Evolutionary conservation across 2,113 vertebrate species (phyloP), one percentile per base, ranked within the genome.

Genomic region (Pseudorasbora parva): DNA sequence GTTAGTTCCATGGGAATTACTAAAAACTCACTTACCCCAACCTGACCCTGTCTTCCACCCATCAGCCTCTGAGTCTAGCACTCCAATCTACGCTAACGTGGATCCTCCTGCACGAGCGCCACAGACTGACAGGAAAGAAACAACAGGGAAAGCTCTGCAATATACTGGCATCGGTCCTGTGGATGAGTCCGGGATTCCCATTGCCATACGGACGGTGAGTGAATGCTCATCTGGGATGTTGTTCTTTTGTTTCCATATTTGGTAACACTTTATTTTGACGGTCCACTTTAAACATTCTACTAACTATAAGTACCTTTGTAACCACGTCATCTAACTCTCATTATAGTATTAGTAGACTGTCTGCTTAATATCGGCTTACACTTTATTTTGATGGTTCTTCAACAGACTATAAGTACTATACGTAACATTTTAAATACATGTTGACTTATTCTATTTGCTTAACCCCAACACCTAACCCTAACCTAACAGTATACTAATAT

Each of bases 181-280:
- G 85, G 95, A 97, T 88, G 95, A 97, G 88, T 96, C 95, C 57
- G 95, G 95, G 90, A 95, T 96, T 90, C 94, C 95, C 85, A 95
- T 94, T 5, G 95, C 95, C 87, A 95, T 96, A 89, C 94, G 95
- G 91, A 95, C 95, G 93, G 96, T 97, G 95, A 91, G 96, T 90
- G 17, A 14, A 56, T 45, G 66, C 5, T 8, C 4, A 60, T 57
- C 37, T 4, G 30, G 25, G 30, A 49, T 77, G 4, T 2, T 17
- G 41, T n/a, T 83, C 6, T 5, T 78, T 71, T 82, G 17, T 80
- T 27, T 14, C 33, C 4, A 69, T 69, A 41, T 41, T 69, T 54
- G 51, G 7, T 54, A 54, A 21, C 17, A 19, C 2, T 54, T 8
- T 54, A 54, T 54, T 54, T 51, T 51, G 49, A 51, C 0, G 15